Base-by-base conservation (phyloP, 2,888 invertebrate species). In the Pseudolycoriella hygida region DNA sequence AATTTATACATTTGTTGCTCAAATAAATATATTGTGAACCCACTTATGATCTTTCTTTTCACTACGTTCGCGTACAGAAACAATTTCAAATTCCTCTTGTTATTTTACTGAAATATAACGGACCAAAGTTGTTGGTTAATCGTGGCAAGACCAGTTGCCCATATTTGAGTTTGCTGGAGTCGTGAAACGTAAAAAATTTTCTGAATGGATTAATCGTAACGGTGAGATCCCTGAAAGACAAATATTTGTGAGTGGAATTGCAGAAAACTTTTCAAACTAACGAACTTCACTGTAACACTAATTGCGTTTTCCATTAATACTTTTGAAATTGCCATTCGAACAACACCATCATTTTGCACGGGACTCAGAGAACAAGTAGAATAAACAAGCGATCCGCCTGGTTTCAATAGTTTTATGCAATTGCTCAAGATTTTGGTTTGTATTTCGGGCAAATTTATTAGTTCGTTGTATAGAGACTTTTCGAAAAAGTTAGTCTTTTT, bases 291-390 rank as follows among this genome's bases (percentile, higher is more conserved):
- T 17, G 73, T 68, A 48, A 81, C 69, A 45, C 80, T 68, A 10
- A 80, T 69, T 15, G 74, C 67, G 12, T 76, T 69, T 44, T 79
- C 75, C 52, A 79, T 76, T 69, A 81, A 84, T 6, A 80, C 72
- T 48, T 70, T 71, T 55, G 83, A 80, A 37, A 93, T 66, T 1
- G 87, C 82, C 72, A 85, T 77, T 57, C 88, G 83, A 0, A 94
- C 83, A 1, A 93, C 92, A 3, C 92, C 94, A 62, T 98, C 98
- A 67, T 98, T 98, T 67, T 99, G 97, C 43, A 90, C 73, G 1
- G 97, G 93, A 51, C 93, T 92, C 46, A 99, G 70, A 1, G 92
- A 81, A 60, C 97, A 98, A 0, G 98, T 99, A 1, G 93, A 87
- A 67, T 98, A 98, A 3, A 99, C 90, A 2, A 94, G 80, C 8